Evolutionary conservation across 2,888 invertebrate species (phyloP).

Genomic region (Rhimphoctona megacephalus): DNA sequence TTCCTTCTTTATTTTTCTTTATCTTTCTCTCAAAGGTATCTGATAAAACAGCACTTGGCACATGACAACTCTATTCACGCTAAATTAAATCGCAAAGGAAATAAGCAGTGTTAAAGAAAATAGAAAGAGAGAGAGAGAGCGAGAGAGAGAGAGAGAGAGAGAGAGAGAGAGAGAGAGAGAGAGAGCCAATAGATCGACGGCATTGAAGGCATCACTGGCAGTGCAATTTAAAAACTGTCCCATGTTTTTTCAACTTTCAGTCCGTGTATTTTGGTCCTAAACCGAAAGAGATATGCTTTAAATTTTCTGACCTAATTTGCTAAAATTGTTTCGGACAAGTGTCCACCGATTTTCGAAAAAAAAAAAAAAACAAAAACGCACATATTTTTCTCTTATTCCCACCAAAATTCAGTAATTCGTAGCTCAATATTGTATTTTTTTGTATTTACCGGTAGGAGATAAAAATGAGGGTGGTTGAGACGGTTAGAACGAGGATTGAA

Average conservation of each 20-base stretch:
- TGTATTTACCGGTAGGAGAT: background rate
- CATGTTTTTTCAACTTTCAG: background rate
- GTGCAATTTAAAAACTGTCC: background rate
- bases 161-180: too few relatives aligned
- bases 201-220: too few relatives aligned
- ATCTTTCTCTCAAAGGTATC: slow-evolving; percentile 17
- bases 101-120: background rate
- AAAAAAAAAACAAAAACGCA: too few relatives aligned
- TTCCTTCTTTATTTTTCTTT: background rate
- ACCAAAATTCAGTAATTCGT: background rate
- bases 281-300: background rate
- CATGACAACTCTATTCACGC: slow-evolving; percentile 63
- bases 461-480: slow-evolving; percentile 26
- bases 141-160: background rate
- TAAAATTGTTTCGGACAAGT: background rate
- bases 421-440: background rate
- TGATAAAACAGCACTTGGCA: slow-evolving; percentile 62
- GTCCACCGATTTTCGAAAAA: background rate
- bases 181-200: too few relatives aligned
- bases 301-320: background rate
- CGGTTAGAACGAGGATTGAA: slow-evolving; percentile 43
- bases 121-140: background rate
- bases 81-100: background rate
- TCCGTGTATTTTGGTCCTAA: background rate
- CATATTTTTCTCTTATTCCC: background rate